Evolutionary conservation across 2,113 vertebrate genomes (phyloP).

Genomic region (Sapayoa aenigma): DNA sequence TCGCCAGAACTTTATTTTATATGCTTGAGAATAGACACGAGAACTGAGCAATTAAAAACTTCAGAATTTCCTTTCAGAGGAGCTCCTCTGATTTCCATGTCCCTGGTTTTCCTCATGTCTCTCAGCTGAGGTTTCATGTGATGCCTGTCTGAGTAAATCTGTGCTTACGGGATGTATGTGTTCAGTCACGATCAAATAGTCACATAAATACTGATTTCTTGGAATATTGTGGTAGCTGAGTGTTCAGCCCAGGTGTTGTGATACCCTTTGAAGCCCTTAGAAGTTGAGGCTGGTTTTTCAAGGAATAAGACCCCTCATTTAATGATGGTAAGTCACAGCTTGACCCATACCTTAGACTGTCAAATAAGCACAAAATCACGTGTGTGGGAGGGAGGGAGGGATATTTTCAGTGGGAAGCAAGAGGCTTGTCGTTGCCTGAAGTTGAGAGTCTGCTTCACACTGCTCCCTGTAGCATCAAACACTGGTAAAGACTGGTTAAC

Average conservation of each 20-base stretch:
- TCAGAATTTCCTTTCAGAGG: not conserved
- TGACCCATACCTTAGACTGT: not conserved
- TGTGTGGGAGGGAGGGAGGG: not conserved
- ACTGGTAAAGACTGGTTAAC: not conserved
- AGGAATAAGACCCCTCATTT: not conserved
- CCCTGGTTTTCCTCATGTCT: not conserved
- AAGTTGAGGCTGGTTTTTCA: not conserved
- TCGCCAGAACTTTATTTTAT: not conserved
- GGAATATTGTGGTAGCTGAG: not conserved
- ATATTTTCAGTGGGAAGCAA: not conserved
- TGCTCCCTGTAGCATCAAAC: not conserved
- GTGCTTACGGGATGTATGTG: not conserved
- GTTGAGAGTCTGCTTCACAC: not conserved
- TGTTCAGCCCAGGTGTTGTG: not conserved
- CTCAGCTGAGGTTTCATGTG: not conserved
- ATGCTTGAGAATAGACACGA: not conserved
- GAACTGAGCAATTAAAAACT: not conserved
- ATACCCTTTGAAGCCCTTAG: not conserved
- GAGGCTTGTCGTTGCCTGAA: not conserved
- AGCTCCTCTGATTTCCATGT: not conserved
- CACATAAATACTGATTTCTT: not conserved
- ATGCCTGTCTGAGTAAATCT: not conserved
- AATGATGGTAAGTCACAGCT: not conserved
- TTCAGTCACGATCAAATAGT: not conserved
- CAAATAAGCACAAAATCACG: not conserved